Base-by-base conservation (phyloP, 2,888 invertebrate species). In the Anagyrus pseudococci region DNA sequence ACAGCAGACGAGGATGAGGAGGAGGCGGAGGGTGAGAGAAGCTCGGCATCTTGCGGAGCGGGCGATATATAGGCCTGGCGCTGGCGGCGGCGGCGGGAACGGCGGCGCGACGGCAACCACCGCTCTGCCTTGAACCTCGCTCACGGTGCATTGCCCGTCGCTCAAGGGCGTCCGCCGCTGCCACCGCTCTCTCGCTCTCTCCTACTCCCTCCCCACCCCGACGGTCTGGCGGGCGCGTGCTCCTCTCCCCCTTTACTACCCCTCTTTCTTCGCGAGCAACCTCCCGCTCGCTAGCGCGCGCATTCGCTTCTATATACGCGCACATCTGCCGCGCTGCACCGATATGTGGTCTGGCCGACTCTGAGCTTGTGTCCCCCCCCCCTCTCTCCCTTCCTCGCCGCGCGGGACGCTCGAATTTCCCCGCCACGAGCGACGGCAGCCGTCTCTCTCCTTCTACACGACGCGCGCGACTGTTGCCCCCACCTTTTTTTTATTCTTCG, bases 121-220 rank as follows among this genome's bases (percentile, higher is more conserved):
- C 74, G 80, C 76, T 79, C 80, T 79, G 80, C 80, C 80, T 80
- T 80, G 79, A 80, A 80, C 80, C 80, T 80, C 79, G 76, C 55
- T 66, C 75, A 70, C 79, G 76, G 80, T 80, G 80, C 80, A 80
- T 80, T 80, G 80, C 76, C 79, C 80, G 80, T 80, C 78, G 80
- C 79, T 79, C 80, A 80, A 80, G 79, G 79, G 80, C 80, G 80
- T 77, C 78, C 78, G 77, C 73, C 74, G 75, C 72, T n/a, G n/a
- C n/a, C n/a, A n/a, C n/a, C n/a, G n/a, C n/a, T n/a, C n/a, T n/a
- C n/a, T 62, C 71, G 66, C 63, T 52, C 64, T 62, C 58, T 40
- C 22, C 40, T 54, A 4, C 26, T 26, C 52, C 47, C 59, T 50
- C 66, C 70, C 70, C 66, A 58, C 69, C 62, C 37, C 53, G 10